These are phyloP conservation scores for Suricata suricatta DNA, from an alignment of 2,113 vertebrate species.

Conservation along the genomic window DNA sequence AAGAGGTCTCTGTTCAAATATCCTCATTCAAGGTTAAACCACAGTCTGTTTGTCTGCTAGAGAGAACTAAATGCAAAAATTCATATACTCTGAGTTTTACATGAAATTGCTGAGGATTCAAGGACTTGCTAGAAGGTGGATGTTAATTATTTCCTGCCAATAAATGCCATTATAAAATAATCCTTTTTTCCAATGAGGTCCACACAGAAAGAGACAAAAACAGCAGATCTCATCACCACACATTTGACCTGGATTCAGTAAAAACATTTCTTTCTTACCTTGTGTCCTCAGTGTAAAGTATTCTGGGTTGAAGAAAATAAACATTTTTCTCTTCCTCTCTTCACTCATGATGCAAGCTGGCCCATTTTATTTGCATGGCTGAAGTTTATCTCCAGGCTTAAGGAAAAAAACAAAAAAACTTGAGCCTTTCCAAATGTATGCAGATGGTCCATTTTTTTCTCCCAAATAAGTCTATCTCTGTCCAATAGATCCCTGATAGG, in stretches of 20 bases:
- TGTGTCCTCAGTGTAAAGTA: not conserved
- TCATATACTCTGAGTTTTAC: not conserved
- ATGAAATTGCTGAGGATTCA: not conserved
- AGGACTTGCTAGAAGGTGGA: not conserved
- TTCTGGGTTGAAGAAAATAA: not conserved
- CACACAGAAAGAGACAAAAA: not conserved
- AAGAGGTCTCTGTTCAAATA: not conserved
- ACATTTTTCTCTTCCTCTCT: not conserved
- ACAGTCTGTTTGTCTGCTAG: not conserved
- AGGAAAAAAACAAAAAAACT: not conserved
- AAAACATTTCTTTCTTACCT: not conserved
- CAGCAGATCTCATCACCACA: not conserved
- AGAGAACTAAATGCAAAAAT: not conserved
- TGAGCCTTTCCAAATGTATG: conserved; percentile 7
- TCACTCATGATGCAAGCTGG: not conserved
- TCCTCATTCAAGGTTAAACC: not conserved
- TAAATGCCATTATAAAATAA: not conserved
- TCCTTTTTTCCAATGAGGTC: not conserved
- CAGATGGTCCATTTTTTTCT: not conserved
- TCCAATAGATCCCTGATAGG: conserved; percentile 38
- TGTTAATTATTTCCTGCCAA: not conserved
- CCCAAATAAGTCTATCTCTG: conserved; percentile 26
- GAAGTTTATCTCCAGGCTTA: not conserved
- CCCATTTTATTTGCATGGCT: not conserved
- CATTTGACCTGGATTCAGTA: not conserved